Percentiles rank a stretch among this genome's conserved stretches.
Evolutionary conservation across 2,113 vertebrate species (phyloP).

Genomic region (Pygoscelis adeliae): DNA sequence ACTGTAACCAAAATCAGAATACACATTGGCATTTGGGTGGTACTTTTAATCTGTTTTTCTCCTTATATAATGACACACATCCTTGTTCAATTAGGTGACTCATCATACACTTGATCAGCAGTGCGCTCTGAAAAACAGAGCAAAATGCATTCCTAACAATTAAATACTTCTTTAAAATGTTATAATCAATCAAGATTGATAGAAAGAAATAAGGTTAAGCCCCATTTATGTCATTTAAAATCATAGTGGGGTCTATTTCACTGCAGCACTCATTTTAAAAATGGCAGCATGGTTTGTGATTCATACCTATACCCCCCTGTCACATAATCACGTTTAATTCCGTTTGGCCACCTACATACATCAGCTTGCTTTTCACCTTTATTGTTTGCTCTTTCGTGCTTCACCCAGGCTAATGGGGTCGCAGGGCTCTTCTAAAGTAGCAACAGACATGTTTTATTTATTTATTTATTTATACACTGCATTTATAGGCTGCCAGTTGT

Average conservation of each 20-base stretch:
- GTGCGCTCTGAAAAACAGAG: constrained; percentile 28
- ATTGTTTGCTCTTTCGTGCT: constrained; percentile 16
- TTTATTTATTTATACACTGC: background rate
- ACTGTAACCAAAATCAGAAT: constrained; percentile 38
- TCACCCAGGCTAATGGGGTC: background rate
- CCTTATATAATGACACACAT: constrained; percentile 63
- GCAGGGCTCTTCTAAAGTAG: constrained; percentile 9
- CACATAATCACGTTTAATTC: constrained; percentile 5
- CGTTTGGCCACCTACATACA: constrained; percentile 37
- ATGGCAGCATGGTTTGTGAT: constrained; percentile 31
- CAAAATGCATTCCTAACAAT: constrained; percentile 50
- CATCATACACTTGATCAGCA: constrained; percentile 48
- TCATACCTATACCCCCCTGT: background rate
- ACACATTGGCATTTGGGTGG: background rate
- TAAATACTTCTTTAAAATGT: constrained; percentile 50
- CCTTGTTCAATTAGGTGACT: constrained; percentile 70
- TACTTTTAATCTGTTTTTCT: constrained; percentile 50
- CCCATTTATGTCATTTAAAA: constrained; percentile 2
- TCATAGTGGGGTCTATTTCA: constrained; percentile 40
- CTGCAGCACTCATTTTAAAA: background rate
- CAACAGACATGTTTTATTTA: background rate
- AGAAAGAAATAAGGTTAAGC: constrained; percentile 42
- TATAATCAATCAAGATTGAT: constrained; percentile 27
- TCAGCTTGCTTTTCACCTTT: constrained; percentile 31
- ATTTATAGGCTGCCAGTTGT: background rate